Conservation (phyloP, 2,888 invertebrate species). For the Caenorhabditis sulstoni region DNA sequence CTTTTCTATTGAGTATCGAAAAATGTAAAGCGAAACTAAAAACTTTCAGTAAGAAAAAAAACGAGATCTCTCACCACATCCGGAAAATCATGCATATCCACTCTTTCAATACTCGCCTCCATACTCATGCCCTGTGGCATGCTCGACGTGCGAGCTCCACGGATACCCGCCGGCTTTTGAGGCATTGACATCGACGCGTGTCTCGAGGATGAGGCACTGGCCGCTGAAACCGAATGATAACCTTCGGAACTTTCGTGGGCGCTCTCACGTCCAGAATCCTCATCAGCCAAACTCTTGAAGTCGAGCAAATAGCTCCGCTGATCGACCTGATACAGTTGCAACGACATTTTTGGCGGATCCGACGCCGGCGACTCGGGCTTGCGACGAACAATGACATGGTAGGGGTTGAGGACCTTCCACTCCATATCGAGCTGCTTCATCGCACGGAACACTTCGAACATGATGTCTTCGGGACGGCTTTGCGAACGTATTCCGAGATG, state of each 20-base stretch:
- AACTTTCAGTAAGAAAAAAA: slow-evolving; percentile 12
- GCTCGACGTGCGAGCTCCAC: slow-evolving; percentile 75
- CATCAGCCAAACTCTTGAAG: slow-evolving; percentile 89
- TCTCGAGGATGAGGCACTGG: slow-evolving; percentile 75
- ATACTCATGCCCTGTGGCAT: slow-evolving; percentile 73
- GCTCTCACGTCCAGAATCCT: slow-evolving; percentile 68
- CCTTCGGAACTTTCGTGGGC: slow-evolving; percentile 5
- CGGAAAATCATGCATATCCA: slow-evolving; percentile 52
- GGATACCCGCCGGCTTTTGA: slow-evolving; percentile 73
- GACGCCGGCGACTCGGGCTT: slow-evolving; percentile 84
- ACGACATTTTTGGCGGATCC: slow-evolving; percentile 89
- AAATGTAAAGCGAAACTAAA: not conserved
- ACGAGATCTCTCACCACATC: slow-evolving; percentile 47
- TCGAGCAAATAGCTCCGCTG: slow-evolving; percentile 97
- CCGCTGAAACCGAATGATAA: slow-evolving; percentile 62
- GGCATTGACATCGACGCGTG: slow-evolving; percentile 80
- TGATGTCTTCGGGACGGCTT: slow-evolving; percentile 98
- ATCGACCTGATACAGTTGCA: slow-evolving; percentile 99
- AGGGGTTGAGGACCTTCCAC: slow-evolving; percentile 99
- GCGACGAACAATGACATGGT: slow-evolving; percentile 94
- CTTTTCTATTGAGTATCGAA: not conserved
- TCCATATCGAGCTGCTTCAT: slow-evolving; percentile 99
- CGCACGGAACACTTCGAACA: slow-evolving; percentile 95
- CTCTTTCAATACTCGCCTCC: slow-evolving; percentile 59
- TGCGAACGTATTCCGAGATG: slow-evolving; percentile 97